These are phyloP conservation scores for Apis florea DNA, from an alignment of 1,140 invertebrate genomes.

Conservation along the genomic window DNA sequence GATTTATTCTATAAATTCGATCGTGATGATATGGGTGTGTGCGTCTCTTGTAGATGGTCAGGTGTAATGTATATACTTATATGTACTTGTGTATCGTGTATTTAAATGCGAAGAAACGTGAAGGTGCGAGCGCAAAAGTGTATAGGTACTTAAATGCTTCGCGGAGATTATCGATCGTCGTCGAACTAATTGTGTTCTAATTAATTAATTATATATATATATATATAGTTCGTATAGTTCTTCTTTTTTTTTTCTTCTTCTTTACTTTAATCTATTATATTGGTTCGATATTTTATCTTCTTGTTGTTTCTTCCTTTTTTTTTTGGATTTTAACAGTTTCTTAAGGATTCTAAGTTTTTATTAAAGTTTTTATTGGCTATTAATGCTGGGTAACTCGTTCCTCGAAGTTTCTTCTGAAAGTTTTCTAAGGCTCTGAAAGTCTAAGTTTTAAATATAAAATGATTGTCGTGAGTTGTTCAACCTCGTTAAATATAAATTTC, in stretches of 20 bases:
- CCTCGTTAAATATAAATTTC: background rate
- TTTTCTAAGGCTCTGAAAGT: background rate
- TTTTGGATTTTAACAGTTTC: background rate
- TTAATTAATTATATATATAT: too few relatives aligned
- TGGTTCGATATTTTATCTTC: background rate
- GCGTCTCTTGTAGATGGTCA: conserved; percentile 22
- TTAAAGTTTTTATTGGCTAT: background rate
- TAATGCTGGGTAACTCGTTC: background rate
- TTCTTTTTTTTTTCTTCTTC: background rate
- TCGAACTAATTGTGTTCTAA: background rate
- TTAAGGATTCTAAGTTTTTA: background rate
- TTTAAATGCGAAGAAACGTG: conserved; percentile 51
- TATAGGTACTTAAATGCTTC: conserved; percentile 55
- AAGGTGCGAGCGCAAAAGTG: conserved; percentile 45
- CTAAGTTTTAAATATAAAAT: conserved; percentile 24
- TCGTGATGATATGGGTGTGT: conserved; percentile 18
- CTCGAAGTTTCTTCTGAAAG: background rate
- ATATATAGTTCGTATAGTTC: background rate
- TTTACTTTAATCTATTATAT: background rate
- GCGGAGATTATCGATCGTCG: conserved; percentile 38
- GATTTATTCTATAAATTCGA: background rate
- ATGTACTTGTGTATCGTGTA: background rate
- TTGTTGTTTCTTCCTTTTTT: background rate
- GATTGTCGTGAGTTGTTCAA: conserved; percentile 23
- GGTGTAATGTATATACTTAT: conserved; percentile 5